phyloP scores from a whole-genome alignment of 37 sponge, comb jelly and placozoan genomes.

The Halisarca cf. caerulea region DNA sequence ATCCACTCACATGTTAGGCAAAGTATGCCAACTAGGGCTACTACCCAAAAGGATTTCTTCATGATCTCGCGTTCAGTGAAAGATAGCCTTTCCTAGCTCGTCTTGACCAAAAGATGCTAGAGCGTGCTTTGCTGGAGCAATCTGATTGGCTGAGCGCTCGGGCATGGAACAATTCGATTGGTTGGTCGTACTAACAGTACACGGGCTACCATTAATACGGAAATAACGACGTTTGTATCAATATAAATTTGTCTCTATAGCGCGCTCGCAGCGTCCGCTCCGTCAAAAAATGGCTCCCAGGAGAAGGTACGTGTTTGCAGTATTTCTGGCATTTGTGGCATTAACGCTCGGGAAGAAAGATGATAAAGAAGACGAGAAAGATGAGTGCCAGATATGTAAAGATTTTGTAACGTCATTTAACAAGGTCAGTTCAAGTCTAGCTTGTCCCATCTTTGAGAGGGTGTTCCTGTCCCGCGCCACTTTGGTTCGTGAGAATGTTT shows the following conservation, averaged over 20 bases:
- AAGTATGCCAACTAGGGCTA: constrained; percentile 48
- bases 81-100: neutral
- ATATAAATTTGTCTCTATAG: no score
- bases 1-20: constrained; percentile 34
- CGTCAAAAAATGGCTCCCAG: constrained; percentile 2
- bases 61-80: neutral
- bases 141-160: constrained; percentile 54
- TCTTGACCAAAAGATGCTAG: neutral
- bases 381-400: constrained; percentile 65
- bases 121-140: constrained; percentile 29
- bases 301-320: neutral
- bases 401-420: constrained; percentile 73
- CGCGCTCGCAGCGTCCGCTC: neutral
- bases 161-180: constrained; percentile 71
- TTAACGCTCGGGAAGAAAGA: neutral
- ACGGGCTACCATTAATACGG: no score
- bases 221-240: no score
- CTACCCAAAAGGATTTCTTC: constrained; percentile 32
- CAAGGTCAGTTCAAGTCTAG: constrained; percentile 59
- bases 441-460: no score
- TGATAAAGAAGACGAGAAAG: constrained; percentile 16
- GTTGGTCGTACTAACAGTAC: constrained; percentile 9
- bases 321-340: neutral
- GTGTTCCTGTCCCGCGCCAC: no score
- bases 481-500: no score